These are phyloP conservation scores for Marmota monax DNA, from an alignment of 2,113 vertebrate genomes.

Conservation along the genomic window DNA sequence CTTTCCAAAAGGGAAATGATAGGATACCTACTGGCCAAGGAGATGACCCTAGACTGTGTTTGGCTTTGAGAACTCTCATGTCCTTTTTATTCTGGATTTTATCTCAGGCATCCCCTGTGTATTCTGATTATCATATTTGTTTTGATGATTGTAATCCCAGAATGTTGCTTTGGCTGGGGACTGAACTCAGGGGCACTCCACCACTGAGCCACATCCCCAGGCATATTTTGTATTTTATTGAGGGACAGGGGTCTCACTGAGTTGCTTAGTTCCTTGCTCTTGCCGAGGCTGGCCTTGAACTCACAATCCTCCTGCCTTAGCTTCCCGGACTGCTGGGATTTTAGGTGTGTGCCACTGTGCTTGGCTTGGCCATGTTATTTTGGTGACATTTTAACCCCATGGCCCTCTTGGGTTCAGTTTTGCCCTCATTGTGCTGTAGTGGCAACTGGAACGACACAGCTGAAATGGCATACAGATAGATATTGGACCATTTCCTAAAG, in stretches of 20 bases:
- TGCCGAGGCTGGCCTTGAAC: too few relatives aligned
- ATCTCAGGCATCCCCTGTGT: not conserved
- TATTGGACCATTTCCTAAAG: slow-evolving; percentile 10
- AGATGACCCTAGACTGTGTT: not conserved
- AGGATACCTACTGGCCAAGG: not conserved
- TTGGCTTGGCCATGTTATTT: slow-evolving; percentile 11
- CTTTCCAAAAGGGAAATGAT: not conserved
- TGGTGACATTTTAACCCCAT: not conserved
- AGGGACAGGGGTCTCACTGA: too few relatives aligned
- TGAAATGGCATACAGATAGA: not conserved
- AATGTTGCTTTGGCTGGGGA: not conserved
- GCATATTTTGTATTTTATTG: too few relatives aligned
- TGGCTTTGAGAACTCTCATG: not conserved
- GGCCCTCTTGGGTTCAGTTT: not conserved
- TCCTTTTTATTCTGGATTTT: slow-evolving; percentile 4
- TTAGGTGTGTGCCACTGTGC: too few relatives aligned
- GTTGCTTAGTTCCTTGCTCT: too few relatives aligned
- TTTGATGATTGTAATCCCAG: slow-evolving; percentile 9
- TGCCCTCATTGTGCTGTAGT: not conserved
- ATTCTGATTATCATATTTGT: not conserved
- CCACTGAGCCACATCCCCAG: too few relatives aligned
- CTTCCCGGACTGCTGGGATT: too few relatives aligned
- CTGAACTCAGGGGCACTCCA: too few relatives aligned
- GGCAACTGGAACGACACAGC: not conserved
- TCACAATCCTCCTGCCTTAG: too few relatives aligned